Base-by-base conservation (phyloP, 2,797 vertebrate genomes). In the Fringilla coelebs region DNA sequence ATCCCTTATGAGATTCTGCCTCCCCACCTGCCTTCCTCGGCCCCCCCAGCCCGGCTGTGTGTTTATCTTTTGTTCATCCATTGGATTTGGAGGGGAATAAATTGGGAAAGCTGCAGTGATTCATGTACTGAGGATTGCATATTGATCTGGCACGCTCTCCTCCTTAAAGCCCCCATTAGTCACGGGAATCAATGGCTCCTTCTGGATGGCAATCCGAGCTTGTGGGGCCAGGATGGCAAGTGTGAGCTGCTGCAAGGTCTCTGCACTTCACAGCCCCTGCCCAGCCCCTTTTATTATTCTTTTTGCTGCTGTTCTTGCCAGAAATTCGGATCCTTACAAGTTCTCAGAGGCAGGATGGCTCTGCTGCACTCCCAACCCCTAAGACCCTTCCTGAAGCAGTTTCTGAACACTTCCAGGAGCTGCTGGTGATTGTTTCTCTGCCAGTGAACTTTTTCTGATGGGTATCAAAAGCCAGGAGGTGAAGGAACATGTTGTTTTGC, bases 41-140 rank as follows among this genome's bases (percentile, higher is more conserved):
- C 46, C 51, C 57, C 88, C 54, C 82, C 45, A 68, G 63, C 71
- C 62, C 60, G 13, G 94, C 95, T 92, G 28, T 51, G 88, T 89
- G 80, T 96, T 96, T 91, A 85, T 96, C 96, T 96, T 97, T 91
- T 92, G 87, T 96, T 95, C 73, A 2, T 96, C 95, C 90, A 15
- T 90, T 96, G 93, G 93, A 94, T 96, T 89, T 82, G 95, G 93
- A 95, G 87, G 80, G 66, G 94, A 97, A 96, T 96, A 96, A 97
- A 97, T 96, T 31, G 96, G 96, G 90, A 81, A 51, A 94, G 93
- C 96, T 29, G 80, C 38, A 89, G 90, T 96, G 97, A 96, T 97
- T 96, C 96, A 95, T 94, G 92, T 74, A 84, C 93, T 91, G 86
- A 66, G 96, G 94, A 91, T 94, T 94, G 96, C 76, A 79, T 90